phyloP scores from a whole-genome alignment of 2,888 invertebrate genomes.

The Drosophila neonasuta region DNA sequence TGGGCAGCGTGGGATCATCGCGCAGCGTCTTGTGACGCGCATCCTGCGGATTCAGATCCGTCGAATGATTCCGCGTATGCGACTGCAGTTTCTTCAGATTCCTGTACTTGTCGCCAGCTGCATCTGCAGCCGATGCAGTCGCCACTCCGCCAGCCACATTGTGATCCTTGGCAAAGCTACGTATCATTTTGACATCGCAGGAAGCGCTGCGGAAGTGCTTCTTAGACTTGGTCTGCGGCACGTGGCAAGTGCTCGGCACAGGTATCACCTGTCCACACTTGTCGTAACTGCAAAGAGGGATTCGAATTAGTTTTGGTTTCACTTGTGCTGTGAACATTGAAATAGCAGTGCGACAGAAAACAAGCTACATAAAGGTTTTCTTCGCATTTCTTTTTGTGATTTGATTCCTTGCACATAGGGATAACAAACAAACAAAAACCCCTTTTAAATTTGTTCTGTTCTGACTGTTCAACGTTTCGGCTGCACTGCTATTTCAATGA shows the following conservation, averaged over 20 bases:
- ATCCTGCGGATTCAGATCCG: conserved; percentile 81
- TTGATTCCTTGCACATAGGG: no score
- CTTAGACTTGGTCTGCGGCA: conserved; percentile 81
- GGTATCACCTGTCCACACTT: conserved; percentile 79
- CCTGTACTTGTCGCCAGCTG: conserved; percentile 73
- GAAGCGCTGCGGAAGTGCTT: conserved; percentile 82
- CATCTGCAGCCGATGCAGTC: conserved; percentile 45
- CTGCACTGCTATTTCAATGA: no score
- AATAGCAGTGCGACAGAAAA: no score
- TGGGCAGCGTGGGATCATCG: conserved; percentile 79
- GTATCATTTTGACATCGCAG: conserved; percentile 82
- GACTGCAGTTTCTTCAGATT: conserved; percentile 81
- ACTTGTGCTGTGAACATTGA: no score
- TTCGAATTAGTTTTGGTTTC: neutral
- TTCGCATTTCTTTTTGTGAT: no score
- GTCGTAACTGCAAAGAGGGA: conserved; percentile 73
- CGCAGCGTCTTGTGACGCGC: conserved; percentile 76
- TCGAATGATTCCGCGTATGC: conserved; percentile 82
- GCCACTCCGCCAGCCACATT: conserved; percentile 54
- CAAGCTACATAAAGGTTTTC: no score
- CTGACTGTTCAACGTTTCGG: no score
- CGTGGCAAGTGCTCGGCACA: conserved; percentile 43
- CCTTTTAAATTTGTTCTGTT: no score
- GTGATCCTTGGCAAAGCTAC: conserved; percentile 80
- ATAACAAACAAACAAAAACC: no score